Base-by-base conservation (phyloP, 2,888 invertebrate species). In the Galerucella calmariensis region DNA sequence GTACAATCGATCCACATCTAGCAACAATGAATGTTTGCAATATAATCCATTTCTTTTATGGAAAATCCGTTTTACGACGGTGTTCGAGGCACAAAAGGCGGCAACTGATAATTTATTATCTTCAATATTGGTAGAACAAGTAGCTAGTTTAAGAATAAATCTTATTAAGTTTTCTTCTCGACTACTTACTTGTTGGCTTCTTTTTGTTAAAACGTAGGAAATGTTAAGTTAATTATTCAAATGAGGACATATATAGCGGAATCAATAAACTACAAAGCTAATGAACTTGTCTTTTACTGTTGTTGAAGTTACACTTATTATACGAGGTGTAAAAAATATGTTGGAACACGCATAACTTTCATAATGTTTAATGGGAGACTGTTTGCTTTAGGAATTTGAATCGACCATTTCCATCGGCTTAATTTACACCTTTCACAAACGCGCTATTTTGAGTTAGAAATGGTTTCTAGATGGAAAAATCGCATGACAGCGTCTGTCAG, bases 11-110 rank as follows among this genome's bases (percentile, higher is more conserved):
- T 41, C 8, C 1, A 69, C 63, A 73, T 77, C 74, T 69, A 71
- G 68, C 62, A 63, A 68, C 56, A 74, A 61, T 67, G 67, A 74
- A 67, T 67, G 74, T 68, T 71, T 61, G 70, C 56, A 74, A 72
- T 20, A 20, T 41, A 41, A 41, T 72, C 58, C 62, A 48, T 68
- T 71, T 75, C 48, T 62, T 61, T 69, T 63, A 35, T 48, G 11
- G 12, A 11, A 48, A 48, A 11, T 48, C 14, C 48, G 12, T 48
- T 48, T 11, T 48, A 11, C 14, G 48, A 48, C 48, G 12, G 48
- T 48, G 14, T 41, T 12, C 4, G 14, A 4, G 14, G 48, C 48
- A 14, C 48, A 48, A 48, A 48, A 48, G 48, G 48, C 48, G 48
- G 48, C 48, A 14, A 48, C 48, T 12, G 11, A 14, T 48, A 48